Conservation (phyloP, 2,113 vertebrate species). For the Calidris pygmaea region DNA sequence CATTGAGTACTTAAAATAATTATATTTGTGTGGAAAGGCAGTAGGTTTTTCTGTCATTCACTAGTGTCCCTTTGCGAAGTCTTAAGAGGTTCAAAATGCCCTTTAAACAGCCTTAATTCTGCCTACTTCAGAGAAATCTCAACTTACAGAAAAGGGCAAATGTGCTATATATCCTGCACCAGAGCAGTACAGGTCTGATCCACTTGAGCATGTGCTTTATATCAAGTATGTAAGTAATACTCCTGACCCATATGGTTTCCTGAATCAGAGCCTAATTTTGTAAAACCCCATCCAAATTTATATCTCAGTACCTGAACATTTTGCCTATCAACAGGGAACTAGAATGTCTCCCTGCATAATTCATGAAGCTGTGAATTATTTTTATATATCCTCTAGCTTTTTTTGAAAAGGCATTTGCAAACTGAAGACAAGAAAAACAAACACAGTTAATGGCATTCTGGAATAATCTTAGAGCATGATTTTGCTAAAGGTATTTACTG, state of each 20-base stretch:
- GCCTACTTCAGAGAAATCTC: background rate
- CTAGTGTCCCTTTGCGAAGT: background rate
- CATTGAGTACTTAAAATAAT: background rate
- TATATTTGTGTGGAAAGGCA: background rate
- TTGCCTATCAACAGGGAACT: background rate
- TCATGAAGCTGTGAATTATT: constrained; percentile 35
- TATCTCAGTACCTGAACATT: constrained; percentile 16
- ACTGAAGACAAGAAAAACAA: background rate
- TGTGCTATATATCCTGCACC: background rate
- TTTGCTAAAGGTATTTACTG: background rate
- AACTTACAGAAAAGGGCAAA: background rate
- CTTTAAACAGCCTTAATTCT: background rate
- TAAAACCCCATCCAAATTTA: background rate
- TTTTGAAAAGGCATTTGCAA: background rate
- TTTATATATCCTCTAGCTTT: background rate
- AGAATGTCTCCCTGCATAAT: constrained; percentile 36
- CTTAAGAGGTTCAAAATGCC: background rate
- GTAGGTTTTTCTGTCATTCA: background rate
- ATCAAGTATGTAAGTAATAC: background rate
- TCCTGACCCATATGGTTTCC: background rate
- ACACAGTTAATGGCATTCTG: background rate
- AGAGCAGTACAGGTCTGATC: background rate
- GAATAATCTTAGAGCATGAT: background rate
- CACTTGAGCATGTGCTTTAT: background rate
- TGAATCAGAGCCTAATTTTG: constrained; percentile 36